A percentile compares a stretch with the other conserved stretches of the same genome.
These are phyloP conservation scores for Diploscapter pachys DNA, from an alignment of 1,140 invertebrate species.

Conservation along the genomic window DNA sequence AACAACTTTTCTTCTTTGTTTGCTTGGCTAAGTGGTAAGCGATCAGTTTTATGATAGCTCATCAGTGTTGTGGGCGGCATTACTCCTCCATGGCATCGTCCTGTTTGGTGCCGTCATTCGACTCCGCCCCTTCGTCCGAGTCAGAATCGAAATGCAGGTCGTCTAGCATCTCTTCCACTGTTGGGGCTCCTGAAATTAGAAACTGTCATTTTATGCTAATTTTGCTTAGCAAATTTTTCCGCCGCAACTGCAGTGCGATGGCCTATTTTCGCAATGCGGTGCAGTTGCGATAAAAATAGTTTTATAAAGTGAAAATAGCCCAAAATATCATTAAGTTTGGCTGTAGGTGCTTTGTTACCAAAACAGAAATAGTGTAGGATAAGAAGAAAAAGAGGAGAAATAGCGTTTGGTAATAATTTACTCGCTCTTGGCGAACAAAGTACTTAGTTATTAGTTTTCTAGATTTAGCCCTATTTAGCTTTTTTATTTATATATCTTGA, in stretches of 20 bases:
- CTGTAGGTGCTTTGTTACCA: neutral
- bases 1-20: too few species aligned
- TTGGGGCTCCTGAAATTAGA: constrained; percentile 70
- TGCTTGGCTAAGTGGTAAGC: too few species aligned
- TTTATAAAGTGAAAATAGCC: neutral
- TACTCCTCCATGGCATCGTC: too few species aligned
- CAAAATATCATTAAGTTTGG: neutral
- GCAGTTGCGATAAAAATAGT: neutral
- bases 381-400: neutral
- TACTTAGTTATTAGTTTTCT: neutral
- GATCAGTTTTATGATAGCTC: too few species aligned
- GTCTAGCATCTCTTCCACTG: constrained; percentile 94
- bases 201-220: too few species aligned
- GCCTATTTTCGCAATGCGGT: constrained; percentile 7
- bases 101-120: too few species aligned
- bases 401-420: neutral
- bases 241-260: constrained; percentile 67
- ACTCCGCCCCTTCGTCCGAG: constrained; percentile 45
- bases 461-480: neutral
- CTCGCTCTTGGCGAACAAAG: neutral
- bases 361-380: neutral
- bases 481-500: neutral
- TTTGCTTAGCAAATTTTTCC: too few species aligned
- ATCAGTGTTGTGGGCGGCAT: too few species aligned
- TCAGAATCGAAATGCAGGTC: constrained; percentile 68